Conservation (phyloP, 1,140 invertebrate species). For the Pinna nobilis region DNA sequence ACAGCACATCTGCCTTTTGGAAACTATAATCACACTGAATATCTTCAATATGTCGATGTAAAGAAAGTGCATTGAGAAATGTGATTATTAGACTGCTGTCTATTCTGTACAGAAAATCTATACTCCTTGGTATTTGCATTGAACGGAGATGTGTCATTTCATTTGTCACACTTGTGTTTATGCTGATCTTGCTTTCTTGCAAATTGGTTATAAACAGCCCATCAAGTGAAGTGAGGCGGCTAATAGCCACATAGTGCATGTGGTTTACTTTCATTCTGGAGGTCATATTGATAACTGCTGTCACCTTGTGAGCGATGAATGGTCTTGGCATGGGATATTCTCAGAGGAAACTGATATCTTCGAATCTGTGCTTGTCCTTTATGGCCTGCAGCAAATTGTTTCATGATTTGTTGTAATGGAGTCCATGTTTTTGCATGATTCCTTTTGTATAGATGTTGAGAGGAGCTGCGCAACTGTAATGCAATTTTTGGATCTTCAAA, state of each 20-base stretch:
- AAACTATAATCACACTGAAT: slow-evolving; percentile 7
- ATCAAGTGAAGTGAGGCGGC: slow-evolving; percentile 18
- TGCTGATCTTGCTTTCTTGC: slow-evolving; percentile 31
- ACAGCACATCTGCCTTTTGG: neutral
- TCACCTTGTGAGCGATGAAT: slow-evolving; percentile 30
- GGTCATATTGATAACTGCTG: slow-evolving; percentile 28
- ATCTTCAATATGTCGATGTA: slow-evolving; percentile 14
- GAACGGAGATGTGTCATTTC: slow-evolving; percentile 24
- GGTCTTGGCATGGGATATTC: slow-evolving; percentile 32
- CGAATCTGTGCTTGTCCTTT: slow-evolving; percentile 36
- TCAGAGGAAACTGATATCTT: slow-evolving; percentile 27
- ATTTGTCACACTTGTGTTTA: slow-evolving; percentile 14
- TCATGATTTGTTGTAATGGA: slow-evolving; percentile 13
- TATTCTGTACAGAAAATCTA: slow-evolving; percentile 1
- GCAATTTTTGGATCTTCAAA: slow-evolving; percentile 15
- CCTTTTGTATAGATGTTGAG: slow-evolving; percentile 1
- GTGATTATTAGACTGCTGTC: neutral
- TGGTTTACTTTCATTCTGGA: slow-evolving; percentile 24
- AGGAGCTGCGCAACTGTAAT: neutral
- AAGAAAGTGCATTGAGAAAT: slow-evolving; percentile 17
- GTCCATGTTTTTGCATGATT: slow-evolving; percentile 31
- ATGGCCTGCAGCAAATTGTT: slow-evolving; percentile 22
- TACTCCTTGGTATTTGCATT: neutral
- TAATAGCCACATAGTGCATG: slow-evolving; percentile 39
- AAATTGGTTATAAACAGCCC: slow-evolving; percentile 31